These are phyloP conservation scores for Adelges cooleyi DNA, from an alignment of 1,140 invertebrate genomes.

Conservation along the genomic window DNA sequence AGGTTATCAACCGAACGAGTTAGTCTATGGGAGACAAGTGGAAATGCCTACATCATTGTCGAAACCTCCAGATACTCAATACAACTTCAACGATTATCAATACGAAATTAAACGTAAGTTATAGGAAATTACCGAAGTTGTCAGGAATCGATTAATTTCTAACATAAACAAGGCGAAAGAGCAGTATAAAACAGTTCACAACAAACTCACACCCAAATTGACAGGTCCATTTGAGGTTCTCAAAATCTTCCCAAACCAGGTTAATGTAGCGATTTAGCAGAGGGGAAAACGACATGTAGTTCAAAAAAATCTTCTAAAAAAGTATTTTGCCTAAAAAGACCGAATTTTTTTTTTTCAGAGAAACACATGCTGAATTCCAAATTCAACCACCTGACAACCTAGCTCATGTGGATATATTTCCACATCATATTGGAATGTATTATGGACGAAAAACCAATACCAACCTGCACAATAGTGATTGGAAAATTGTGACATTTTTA, in stretches of 20 bases:
- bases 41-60: neutral
- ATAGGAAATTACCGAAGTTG: neutral
- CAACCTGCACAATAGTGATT: neutral
- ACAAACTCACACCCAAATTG: neutral
- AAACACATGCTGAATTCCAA: too few species aligned
- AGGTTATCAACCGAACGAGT: slow-evolving; percentile 8
- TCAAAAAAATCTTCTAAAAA: too few species aligned
- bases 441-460: neutral
- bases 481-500: neutral
- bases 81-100: neutral
- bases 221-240: too few species aligned
- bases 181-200: neutral
- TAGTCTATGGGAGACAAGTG: neutral
- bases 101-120: neutral
- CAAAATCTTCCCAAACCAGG: too few species aligned
- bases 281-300: too few species aligned
- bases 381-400: too few species aligned
- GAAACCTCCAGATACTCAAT: too few species aligned
- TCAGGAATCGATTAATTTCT: neutral
- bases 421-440: neutral
- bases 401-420: neutral
- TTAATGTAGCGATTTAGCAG: too few species aligned
- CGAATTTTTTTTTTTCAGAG: too few species aligned
- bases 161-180: neutral
- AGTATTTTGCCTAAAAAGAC: too few species aligned